Evolutionary conservation across 2,797 vertebrate genomes (phyloP).

Genomic region (Scolopax bukidnonensis): DNA sequence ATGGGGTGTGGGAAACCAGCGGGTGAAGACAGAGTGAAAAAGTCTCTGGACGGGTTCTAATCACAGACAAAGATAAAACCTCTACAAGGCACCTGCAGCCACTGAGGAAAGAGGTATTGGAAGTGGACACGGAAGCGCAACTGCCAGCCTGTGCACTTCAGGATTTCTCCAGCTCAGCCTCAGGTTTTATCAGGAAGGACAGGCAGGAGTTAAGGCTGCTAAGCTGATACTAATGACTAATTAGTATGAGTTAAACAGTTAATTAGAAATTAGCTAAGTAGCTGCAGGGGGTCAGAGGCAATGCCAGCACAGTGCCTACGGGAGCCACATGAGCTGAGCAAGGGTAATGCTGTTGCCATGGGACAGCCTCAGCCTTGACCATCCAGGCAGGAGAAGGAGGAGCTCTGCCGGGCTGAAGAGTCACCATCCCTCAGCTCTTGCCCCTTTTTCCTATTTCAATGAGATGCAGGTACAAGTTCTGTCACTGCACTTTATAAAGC

Average conservation of each 20-base stretch:
- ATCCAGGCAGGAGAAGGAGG: background rate
- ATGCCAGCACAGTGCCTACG: background rate
- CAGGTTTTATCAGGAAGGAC: background rate
- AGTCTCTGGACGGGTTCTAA: background rate
- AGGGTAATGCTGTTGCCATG: background rate
- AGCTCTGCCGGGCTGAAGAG: background rate
- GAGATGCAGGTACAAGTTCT: background rate
- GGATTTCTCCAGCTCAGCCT: background rate
- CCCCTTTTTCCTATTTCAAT: background rate
- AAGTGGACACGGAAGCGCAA: background rate
- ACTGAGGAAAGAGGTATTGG: fast-evolving
- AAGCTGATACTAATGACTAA: slow-evolving; percentile 64
- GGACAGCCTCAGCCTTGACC: background rate
- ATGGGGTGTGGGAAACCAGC: background rate
- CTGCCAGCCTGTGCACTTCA: background rate
- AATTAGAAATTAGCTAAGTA: slow-evolving; percentile 53
- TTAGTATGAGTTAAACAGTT: slow-evolving; percentile 48
- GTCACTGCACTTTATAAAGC: background rate
- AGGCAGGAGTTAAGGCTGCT: slow-evolving; percentile 42
- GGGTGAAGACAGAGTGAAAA: background rate
- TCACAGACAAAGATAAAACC: background rate
- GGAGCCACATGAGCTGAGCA: fast-evolving
- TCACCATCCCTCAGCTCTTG: background rate
- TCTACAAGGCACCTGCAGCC: background rate
- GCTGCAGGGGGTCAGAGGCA: slow-evolving; percentile 15